phyloP scores from a whole-genome alignment of 53 echinoderm and acorn worm genomes.

The Temnopleurus reevesii region DNA sequence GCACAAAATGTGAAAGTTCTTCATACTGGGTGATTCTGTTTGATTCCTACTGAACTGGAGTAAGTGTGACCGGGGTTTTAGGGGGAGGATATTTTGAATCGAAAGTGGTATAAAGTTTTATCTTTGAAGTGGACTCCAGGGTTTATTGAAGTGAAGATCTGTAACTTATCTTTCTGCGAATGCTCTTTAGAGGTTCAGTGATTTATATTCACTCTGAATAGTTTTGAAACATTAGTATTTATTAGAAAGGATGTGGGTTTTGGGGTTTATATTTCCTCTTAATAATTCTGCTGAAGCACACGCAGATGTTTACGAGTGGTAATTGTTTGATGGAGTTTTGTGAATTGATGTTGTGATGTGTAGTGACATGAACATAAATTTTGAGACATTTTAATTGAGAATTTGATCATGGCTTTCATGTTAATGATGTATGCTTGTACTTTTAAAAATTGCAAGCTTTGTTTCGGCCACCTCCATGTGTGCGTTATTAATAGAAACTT shows the following conservation, averaged over 20 bases:
- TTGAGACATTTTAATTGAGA: neutral
- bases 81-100: neutral
- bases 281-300: neutral
- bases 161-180: conserved; percentile 14
- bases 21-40: too few species aligned
- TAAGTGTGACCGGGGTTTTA: too few species aligned
- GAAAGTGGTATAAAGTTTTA: conserved; percentile 21
- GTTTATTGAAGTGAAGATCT: neutral
- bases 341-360: neutral
- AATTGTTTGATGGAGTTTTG: neutral
- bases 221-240: conserved; percentile 42
- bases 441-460: too few species aligned
- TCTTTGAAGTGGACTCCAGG: neutral
- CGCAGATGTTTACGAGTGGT: neutral
- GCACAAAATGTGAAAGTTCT: too few species aligned
- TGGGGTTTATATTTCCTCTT: neutral
- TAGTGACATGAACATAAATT: neutral
- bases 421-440: too few species aligned
- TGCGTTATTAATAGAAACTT: too few species aligned
- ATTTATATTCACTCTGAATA: neutral
- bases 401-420: too few species aligned
- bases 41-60: too few species aligned
- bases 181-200: neutral
- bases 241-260: conserved; percentile 16
- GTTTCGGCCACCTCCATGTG: too few species aligned